A percentile compares a stretch with the other conserved stretches of the same genome.
Conservation (phyloP, 2,888 invertebrate species). For the Oligia fasciuncula region DNA sequence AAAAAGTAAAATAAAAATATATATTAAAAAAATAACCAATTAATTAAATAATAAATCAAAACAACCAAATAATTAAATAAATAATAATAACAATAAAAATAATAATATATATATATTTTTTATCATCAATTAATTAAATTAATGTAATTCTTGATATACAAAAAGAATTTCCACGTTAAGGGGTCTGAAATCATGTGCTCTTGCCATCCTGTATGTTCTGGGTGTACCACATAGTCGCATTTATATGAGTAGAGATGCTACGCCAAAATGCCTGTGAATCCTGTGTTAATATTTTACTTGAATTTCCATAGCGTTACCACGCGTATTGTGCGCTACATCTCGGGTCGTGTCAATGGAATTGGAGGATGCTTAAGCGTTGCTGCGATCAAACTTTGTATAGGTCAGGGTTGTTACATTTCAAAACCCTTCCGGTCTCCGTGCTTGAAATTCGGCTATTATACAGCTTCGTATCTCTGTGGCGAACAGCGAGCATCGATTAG, state of each 20-base stretch:
- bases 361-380: not conserved
- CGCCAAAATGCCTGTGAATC: not conserved
- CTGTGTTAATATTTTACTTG: not conserved
- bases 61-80: too few species aligned
- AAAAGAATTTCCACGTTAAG: too few species aligned
- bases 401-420: conserved; percentile 20
- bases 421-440: conserved; percentile 7
- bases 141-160: too few species aligned
- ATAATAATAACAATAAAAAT: too few species aligned
- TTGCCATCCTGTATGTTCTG: not conserved
- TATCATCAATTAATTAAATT: too few species aligned
- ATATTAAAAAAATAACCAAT: too few species aligned
- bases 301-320: not conserved
- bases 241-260: not conserved
- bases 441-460: not conserved
- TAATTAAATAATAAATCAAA: too few species aligned
- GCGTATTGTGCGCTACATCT: not conserved
- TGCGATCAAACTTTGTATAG: conserved; percentile 15
- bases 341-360: conserved; percentile 5
- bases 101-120: too few species aligned
- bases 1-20: too few species aligned
- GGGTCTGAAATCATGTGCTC: too few species aligned
- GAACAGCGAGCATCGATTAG: not conserved
- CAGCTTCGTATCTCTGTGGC: not conserved
- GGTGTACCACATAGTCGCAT: not conserved